A percentile compares a stretch with the other conserved stretches of the same genome.
These are phyloP conservation scores for Cyclopterus lumpus DNA, from an alignment of 2,797 vertebrate genomes.

Conservation along the genomic window DNA sequence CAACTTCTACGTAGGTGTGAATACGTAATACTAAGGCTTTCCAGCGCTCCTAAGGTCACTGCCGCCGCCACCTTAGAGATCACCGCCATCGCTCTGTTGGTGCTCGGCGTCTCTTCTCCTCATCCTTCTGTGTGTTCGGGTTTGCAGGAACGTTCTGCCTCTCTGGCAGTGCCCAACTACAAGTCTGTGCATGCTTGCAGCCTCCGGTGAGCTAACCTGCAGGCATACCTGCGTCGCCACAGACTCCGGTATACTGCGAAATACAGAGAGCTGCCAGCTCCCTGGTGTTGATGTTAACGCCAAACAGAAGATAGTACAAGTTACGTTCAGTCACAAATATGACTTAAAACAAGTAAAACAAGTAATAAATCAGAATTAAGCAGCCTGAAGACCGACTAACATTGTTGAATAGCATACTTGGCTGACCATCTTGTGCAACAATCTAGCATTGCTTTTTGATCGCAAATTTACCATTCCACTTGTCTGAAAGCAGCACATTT, in stretches of 20 bases:
- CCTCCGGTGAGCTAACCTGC: not conserved
- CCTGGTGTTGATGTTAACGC: not conserved
- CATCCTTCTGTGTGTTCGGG: too few species aligned
- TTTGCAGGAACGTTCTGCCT: too few species aligned
- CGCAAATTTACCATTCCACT: slow-evolving; percentile 4
- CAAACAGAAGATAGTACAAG: not conserved
- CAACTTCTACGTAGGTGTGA: not conserved
- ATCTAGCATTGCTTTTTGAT: slow-evolving; percentile 5
- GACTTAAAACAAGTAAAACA: not conserved
- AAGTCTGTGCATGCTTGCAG: too few species aligned
- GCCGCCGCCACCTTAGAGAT: too few species aligned
- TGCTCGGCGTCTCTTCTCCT: not conserved
- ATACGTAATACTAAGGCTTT: not conserved
- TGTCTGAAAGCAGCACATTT: not conserved
- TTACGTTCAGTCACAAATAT: not conserved
- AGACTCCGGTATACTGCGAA: not conserved
- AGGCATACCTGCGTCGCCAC: not conserved
- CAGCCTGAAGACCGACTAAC: not conserved
- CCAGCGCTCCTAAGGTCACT: too few species aligned
- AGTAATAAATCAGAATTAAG: not conserved
- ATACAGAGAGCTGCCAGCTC: not conserved
- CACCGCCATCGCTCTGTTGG: too few species aligned
- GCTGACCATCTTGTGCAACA: not conserved
- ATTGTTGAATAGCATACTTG: not conserved
- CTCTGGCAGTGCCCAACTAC: too few species aligned